These are phyloP conservation scores for Conistra vaccinii DNA, from an alignment of 2,888 invertebrate genomes.

Conservation along the genomic window DNA sequence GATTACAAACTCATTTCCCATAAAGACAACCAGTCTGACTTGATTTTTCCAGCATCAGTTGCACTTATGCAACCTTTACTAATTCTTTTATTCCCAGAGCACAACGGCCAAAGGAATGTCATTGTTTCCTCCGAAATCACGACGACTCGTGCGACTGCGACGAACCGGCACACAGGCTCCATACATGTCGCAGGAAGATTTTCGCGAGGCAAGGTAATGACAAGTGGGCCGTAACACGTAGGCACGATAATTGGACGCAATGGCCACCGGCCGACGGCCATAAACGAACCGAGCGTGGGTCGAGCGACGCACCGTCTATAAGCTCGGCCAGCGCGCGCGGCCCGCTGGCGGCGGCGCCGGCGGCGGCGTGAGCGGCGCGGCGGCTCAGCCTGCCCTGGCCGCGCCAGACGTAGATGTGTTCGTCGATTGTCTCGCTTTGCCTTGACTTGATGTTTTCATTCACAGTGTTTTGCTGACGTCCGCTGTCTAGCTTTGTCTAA, in stretches of 20 bases:
- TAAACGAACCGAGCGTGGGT: slow-evolving; percentile 86
- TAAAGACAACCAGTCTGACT: slow-evolving; percentile 11
- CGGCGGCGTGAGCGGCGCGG: slow-evolving; percentile 66
- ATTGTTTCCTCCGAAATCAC: slow-evolving; percentile 63
- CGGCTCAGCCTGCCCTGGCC: slow-evolving; percentile 73
- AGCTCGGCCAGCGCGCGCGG: slow-evolving; percentile 70
- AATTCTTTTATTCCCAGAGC: slow-evolving; percentile 44
- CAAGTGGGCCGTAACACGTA: slow-evolving; percentile 88
- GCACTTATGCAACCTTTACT: slow-evolving; percentile 29
- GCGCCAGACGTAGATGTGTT: slow-evolving; percentile 73
- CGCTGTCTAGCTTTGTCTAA: slow-evolving; percentile 73
- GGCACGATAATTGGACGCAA: slow-evolving; percentile 89
- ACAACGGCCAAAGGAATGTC: slow-evolving; percentile 59
- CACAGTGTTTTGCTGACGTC: slow-evolving; percentile 85
- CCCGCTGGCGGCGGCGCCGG: slow-evolving; percentile 62
- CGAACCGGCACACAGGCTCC: slow-evolving; percentile 68
- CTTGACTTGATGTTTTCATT: slow-evolving; percentile 85
- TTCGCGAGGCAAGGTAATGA: slow-evolving; percentile 85
- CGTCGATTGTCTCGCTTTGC: slow-evolving; percentile 80
- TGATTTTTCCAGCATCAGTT: slow-evolving; percentile 32
- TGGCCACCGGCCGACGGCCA: slow-evolving; percentile 86
- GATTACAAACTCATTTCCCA: slow-evolving; percentile 17
- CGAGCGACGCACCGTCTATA: slow-evolving; percentile 85
- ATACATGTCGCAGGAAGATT: slow-evolving; percentile 83
- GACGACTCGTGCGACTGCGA: slow-evolving; percentile 56